phyloP scores from a whole-genome alignment of 2,113 vertebrate genomes.

The Atrichornis clamosus region DNA sequence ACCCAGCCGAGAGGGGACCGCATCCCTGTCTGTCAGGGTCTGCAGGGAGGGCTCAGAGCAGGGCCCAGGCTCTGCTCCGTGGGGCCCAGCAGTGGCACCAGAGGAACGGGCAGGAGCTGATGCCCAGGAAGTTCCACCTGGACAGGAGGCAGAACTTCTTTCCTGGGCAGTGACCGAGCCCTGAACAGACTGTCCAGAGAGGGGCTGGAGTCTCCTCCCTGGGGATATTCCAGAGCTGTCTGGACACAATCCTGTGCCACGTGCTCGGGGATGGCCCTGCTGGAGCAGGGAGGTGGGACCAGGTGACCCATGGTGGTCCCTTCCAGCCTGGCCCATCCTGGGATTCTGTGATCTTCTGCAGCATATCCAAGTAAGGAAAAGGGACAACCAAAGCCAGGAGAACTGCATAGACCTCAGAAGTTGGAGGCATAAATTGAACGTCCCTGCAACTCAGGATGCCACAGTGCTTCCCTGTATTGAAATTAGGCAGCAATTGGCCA shows the following conservation, averaged over 20 bases:
- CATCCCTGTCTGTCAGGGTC: no score
- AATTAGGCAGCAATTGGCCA: background rate
- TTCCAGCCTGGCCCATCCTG: background rate
- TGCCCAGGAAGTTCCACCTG: background rate
- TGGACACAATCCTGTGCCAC: background rate
- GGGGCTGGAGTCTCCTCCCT: background rate
- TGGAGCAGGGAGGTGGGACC: background rate
- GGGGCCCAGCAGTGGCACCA: no score
- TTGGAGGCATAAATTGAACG: background rate
- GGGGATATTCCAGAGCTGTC: accelerated
- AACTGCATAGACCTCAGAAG: background rate
- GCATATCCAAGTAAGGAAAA: background rate
- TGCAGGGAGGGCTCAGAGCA: no score
- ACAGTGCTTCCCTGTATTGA: background rate
- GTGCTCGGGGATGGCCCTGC: background rate
- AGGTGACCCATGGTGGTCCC: background rate
- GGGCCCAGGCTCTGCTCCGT: no score
- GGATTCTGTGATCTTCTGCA: background rate
- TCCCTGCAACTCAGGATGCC: background rate
- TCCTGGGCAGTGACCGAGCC: accelerated
- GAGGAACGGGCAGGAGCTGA: no score
- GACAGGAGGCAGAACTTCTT: background rate
- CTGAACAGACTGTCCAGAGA: background rate
- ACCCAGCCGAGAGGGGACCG: background rate
- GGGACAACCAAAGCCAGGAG: slow-evolving; percentile 22